Conservation (phyloP, 2,888 invertebrate genomes). For the Nomada ruficornis region DNA sequence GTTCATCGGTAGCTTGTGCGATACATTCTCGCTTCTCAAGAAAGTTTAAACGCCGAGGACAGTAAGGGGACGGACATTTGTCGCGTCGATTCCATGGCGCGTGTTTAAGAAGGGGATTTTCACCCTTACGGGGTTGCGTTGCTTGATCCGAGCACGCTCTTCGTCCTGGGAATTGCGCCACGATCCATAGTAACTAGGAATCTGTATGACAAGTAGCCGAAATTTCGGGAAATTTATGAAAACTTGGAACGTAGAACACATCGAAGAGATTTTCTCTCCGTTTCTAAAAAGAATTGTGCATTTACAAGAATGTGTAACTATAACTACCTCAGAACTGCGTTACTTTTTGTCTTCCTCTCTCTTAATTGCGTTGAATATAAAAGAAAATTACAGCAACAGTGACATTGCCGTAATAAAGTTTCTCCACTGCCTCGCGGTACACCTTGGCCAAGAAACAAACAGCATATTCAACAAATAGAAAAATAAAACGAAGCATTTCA, state of each 20-base stretch:
- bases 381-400: background rate
- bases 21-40: slow-evolving; percentile 6
- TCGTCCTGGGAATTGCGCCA: slow-evolving; percentile 15
- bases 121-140: slow-evolving; percentile 12
- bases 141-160: background rate
- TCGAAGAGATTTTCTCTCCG: too few relatives aligned
- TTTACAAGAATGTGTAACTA: background rate
- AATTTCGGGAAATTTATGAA: slow-evolving; percentile 4
- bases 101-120: slow-evolving; percentile 24
- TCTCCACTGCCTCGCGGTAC: background rate
- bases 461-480: too few relatives aligned
- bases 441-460: too few relatives aligned
- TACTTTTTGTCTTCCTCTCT: background rate
- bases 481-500: background rate
- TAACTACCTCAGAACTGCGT: background rate
- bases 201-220: background rate
- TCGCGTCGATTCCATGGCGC: slow-evolving; percentile 11
- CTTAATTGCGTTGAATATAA: background rate
- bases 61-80: slow-evolving; percentile 3
- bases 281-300: background rate
- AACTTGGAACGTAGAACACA: background rate
- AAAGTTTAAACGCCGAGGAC: background rate
- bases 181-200: background rate
- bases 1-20: slow-evolving; percentile 3
- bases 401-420: background rate